These are phyloP conservation scores for Acleris holmiana DNA, from an alignment of 2,888 invertebrate species.

Conservation along the genomic window DNA sequence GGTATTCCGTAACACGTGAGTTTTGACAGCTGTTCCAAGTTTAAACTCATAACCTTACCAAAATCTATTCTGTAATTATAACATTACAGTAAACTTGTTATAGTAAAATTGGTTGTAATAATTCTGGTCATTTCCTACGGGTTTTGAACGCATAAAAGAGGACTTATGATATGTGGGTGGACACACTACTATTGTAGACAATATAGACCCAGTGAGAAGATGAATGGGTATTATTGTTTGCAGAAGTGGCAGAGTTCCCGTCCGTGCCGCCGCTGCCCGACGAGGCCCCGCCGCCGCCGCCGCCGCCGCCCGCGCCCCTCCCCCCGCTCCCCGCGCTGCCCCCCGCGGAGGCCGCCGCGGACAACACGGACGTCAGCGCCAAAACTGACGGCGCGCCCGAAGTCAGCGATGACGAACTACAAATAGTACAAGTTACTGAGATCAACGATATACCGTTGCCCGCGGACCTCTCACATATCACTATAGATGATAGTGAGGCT, in stretches of 20 bases:
- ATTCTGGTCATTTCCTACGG: too few species aligned
- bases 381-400: constrained; percentile 8
- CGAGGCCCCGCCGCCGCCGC: constrained; percentile 67
- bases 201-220: too few species aligned
- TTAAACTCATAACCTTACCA: too few species aligned
- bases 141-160: too few species aligned
- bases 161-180: too few species aligned
- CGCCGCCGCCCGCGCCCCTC: constrained; percentile 53
- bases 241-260: constrained; percentile 69
- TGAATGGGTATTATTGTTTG: constrained; percentile 34
- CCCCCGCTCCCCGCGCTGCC: constrained; percentile 40
- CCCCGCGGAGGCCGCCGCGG: neutral
- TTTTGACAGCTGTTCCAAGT: too few species aligned
- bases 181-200: too few species aligned
- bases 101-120: too few species aligned
- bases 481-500: constrained; percentile 57
- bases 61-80: too few species aligned
- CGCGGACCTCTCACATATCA: constrained; percentile 51
- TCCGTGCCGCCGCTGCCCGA: constrained; percentile 77
- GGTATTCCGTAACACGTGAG: too few species aligned
- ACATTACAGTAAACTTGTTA: too few species aligned
- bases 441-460: constrained; percentile 66
- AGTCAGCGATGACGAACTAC: constrained; percentile 50
- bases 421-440: constrained; percentile 57
- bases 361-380: neutral